Percentiles rank a stretch among this genome's conserved stretches.
These are phyloP conservation scores for Stenolophus ochropezus DNA, from an alignment of 2,888 invertebrate species.

Conservation along the genomic window DNA sequence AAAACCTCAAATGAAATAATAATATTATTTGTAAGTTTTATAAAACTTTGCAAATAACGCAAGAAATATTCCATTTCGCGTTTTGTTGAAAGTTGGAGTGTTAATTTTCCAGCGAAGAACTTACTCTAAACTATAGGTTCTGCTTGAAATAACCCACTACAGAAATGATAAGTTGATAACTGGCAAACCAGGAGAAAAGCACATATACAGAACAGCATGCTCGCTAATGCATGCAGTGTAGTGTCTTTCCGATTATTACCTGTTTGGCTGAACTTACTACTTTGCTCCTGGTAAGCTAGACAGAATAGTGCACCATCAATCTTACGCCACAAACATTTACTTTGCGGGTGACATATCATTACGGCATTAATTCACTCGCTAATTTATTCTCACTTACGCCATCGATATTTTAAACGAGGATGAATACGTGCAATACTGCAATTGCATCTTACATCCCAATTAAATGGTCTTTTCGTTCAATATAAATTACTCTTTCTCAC, in stretches of 20 bases:
- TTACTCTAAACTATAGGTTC: constrained; percentile 1
- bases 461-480: too few relatives aligned
- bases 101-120: not conserved
- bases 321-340: constrained; percentile 5
- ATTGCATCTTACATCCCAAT: not conserved
- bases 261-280: constrained; percentile 75
- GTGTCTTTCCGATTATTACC: constrained; percentile 68
- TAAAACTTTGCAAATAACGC: too few relatives aligned
- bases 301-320: constrained; percentile 64
- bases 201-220: constrained; percentile 64
- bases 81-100: too few relatives aligned
- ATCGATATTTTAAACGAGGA: not conserved
- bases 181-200: constrained; percentile 68
- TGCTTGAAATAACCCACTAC: constrained; percentile 9
- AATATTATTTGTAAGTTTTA: too few relatives aligned
- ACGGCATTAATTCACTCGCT: not conserved
- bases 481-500: too few relatives aligned
- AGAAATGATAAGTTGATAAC: constrained; percentile 46
- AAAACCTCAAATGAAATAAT: too few relatives aligned
- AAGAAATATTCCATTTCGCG: too few relatives aligned
- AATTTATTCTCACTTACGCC: not conserved
- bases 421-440: not conserved
- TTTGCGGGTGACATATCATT: not conserved
- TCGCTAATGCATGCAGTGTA: constrained; percentile 61
- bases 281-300: constrained; percentile 83